Evolutionary conservation across 2,797 vertebrate species (phyloP).

Genomic region (Epinephelus malabaricus): DNA sequence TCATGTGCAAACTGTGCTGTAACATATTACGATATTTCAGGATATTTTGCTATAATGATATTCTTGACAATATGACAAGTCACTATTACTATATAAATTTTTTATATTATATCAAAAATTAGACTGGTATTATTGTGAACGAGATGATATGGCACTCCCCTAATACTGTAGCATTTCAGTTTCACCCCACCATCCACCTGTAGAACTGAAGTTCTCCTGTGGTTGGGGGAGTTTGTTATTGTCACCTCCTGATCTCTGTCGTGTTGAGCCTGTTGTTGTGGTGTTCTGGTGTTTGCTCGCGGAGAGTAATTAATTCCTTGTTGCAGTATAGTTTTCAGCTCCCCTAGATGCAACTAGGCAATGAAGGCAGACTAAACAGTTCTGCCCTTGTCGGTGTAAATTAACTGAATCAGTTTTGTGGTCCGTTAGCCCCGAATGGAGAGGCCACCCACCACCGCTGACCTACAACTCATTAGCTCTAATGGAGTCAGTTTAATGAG

Average conservation of each 20-base stretch:
- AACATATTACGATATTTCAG: too few relatives aligned
- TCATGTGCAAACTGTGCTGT: too few relatives aligned
- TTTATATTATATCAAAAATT: too few relatives aligned
- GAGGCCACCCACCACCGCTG: constrained; percentile 75
- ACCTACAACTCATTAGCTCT: constrained; percentile 84
- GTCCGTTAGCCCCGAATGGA: constrained; percentile 63
- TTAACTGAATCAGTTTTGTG: constrained; percentile 63
- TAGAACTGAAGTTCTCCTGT: not conserved
- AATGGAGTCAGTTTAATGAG: constrained; percentile 84
- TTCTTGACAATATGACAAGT: too few relatives aligned
- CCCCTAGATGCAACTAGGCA: not conserved
- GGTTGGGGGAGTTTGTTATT: not conserved
- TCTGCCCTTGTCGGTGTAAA: constrained; percentile 29
- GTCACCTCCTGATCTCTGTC: not conserved
- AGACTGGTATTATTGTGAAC: too few relatives aligned
- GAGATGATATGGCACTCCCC: too few relatives aligned
- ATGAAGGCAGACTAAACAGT: not conserved
- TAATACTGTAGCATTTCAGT: not conserved
- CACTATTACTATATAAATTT: too few relatives aligned
- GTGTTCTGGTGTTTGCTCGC: not conserved
- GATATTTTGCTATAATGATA: too few relatives aligned
- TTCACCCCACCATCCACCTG: constrained; percentile 2
- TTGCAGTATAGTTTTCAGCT: constrained; percentile 7
- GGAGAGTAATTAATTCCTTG: not conserved
- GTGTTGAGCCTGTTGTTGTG: not conserved